These are phyloP conservation scores for Chloromyia formosa DNA, from an alignment of 2,888 invertebrate species.

Conservation along the genomic window DNA sequence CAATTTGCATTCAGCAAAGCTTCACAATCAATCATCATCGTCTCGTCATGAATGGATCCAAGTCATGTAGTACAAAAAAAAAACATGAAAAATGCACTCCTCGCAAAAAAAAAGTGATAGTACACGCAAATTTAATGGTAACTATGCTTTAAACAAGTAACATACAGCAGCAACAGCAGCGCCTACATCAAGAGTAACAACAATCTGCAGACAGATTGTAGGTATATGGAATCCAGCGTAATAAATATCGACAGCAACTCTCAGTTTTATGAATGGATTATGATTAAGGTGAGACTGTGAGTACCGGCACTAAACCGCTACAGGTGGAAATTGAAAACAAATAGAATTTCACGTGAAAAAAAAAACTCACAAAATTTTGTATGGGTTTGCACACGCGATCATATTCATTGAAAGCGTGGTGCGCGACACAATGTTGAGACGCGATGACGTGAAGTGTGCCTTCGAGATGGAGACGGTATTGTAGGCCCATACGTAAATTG, in stretches of 20 bases:
- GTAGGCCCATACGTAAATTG: background rate
- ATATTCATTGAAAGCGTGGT: background rate
- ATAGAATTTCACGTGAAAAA: slow-evolving; percentile 31
- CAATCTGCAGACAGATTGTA: background rate
- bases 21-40: slow-evolving; percentile 33
- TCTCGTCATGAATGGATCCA: slow-evolving; percentile 21
- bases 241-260: slow-evolving; percentile 13
- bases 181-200: slow-evolving; percentile 1
- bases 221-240: background rate
- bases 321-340: slow-evolving; percentile 39
- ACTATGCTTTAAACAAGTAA: background rate
- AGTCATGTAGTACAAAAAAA: background rate
- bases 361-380: background rate
- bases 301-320: background rate
- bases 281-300: background rate
- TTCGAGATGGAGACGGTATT: background rate
- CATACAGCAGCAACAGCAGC: background rate
- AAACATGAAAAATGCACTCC: slow-evolving; percentile 12
- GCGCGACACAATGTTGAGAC: background rate
- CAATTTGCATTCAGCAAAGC: background rate
- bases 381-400: slow-evolving; percentile 5
- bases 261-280: slow-evolving; percentile 38
- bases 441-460: background rate
- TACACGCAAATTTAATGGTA: background rate
- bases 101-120: slow-evolving; percentile 31